Percentiles rank a stretch among this genome's conserved stretches.
Conservation (phyloP, 2,888 invertebrate genomes). For the Saturnia pavonia region DNA sequence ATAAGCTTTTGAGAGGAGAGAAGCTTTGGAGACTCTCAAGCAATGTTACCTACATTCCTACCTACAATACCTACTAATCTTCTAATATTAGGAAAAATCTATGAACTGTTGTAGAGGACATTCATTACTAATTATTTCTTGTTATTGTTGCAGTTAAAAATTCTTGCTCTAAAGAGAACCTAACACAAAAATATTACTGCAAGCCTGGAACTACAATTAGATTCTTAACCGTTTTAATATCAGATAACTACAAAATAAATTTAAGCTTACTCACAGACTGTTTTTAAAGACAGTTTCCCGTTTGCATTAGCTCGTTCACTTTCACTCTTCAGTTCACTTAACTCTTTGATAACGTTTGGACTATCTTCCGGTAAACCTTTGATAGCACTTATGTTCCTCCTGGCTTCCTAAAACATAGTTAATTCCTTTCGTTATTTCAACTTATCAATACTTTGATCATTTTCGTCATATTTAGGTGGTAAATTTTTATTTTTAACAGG, state of each 20-base stretch:
- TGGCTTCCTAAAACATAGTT: slow-evolving; percentile 49
- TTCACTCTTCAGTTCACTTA: slow-evolving; percentile 51
- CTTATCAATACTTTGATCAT: background rate
- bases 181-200: background rate
- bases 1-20: too few species aligned
- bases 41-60: too few species aligned
- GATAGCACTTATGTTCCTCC: slow-evolving; percentile 46
- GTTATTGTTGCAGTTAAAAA: too few species aligned
- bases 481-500: background rate
- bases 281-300: slow-evolving; percentile 42
- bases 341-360: slow-evolving; percentile 41
- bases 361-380: slow-evolving; percentile 47
- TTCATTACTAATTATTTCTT: too few species aligned
- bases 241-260: background rate
- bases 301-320: slow-evolving; percentile 49
- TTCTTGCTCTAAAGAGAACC: too few species aligned
- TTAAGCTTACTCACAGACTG: slow-evolving; percentile 50
- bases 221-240: background rate
- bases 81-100: too few species aligned
- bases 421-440: background rate
- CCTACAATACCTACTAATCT: too few species aligned
- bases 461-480: background rate
- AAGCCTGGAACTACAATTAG: too few species aligned
- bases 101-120: too few species aligned
- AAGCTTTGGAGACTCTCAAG: too few species aligned